phyloP scores from a whole-genome alignment of 2,888 invertebrate species.

The Sphaerophoria rueppellii region DNA sequence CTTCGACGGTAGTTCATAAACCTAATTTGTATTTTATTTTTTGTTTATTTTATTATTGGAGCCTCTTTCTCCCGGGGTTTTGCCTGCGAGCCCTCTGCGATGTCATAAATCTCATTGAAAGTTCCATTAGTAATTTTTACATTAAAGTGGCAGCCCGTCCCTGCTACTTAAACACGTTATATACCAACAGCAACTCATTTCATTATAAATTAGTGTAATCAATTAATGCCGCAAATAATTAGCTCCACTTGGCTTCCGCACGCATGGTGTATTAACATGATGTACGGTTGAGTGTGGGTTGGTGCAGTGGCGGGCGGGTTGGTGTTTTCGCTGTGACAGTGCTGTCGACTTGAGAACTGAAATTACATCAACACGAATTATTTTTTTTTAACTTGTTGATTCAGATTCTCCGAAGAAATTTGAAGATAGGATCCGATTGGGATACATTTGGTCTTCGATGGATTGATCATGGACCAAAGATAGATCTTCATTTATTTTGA shows the following conservation, averaged over 20 bases:
- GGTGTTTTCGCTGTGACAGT: background rate
- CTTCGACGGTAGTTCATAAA: constrained; percentile 16
- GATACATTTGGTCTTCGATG: no score
- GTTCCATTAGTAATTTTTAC: constrained; percentile 66
- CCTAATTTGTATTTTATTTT: background rate
- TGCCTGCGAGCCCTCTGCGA: constrained; percentile 13
- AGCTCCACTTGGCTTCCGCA: constrained; percentile 69
- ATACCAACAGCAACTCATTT: constrained; percentile 53
- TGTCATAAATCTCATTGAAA: constrained; percentile 72
- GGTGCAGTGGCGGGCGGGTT: constrained; percentile 8
- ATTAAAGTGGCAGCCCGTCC: constrained; percentile 46
- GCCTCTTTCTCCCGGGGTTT: constrained; percentile 3
- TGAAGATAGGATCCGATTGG: no score
- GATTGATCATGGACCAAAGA: no score
- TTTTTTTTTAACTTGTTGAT: no score
- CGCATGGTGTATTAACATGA: constrained; percentile 47
- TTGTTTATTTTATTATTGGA: constrained; percentile 26
- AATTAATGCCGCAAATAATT: constrained; percentile 73
- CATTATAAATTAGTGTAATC: constrained; percentile 72
- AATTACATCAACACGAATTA: background rate
- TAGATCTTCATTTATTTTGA: no score
- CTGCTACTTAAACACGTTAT: constrained; percentile 35
- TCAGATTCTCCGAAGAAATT: no score
- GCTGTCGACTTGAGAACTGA: background rate
- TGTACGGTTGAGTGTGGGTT: background rate